These are phyloP conservation scores for Hipparchia sbordonii DNA, from an alignment of 2,888 invertebrate genomes.

Conservation along the genomic window DNA sequence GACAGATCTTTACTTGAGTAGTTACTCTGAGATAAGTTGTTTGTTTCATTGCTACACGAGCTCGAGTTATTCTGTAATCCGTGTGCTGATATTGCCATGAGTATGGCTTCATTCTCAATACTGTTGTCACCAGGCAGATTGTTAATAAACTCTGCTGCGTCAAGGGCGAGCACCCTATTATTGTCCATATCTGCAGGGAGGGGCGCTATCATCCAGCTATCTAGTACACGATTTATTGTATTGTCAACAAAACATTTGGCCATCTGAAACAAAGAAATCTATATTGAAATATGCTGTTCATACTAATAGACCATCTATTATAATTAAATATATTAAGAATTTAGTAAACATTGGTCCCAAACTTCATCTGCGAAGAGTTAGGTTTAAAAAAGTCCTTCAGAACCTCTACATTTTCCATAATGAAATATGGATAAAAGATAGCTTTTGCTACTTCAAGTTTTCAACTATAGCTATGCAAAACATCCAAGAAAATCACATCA, in stretches of 20 bases:
- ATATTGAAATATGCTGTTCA: background rate
- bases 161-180: conserved; percentile 62
- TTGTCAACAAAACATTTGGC: conserved; percentile 87
- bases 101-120: conserved; percentile 87
- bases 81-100: conserved; percentile 89
- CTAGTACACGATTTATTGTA: conserved; percentile 86
- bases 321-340: too few species aligned
- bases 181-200: conserved; percentile 65
- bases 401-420: too few species aligned
- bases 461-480: too few species aligned
- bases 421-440: too few species aligned
- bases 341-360: too few species aligned
- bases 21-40: conserved; percentile 37
- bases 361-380: too few species aligned
- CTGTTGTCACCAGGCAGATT: conserved; percentile 80
- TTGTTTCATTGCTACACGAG: conserved; percentile 48
- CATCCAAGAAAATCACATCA: too few species aligned
- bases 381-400: too few species aligned
- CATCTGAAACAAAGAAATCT: conserved; percentile 61
- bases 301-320: too few species aligned
- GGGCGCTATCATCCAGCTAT: conserved; percentile 81
- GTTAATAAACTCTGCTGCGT: conserved; percentile 80
- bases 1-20: conserved; percentile 43
- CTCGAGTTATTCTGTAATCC: conserved; percentile 81
- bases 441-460: too few species aligned